Base-by-base conservation (phyloP, 2,113 vertebrate species). In the Origma solitaria region DNA sequence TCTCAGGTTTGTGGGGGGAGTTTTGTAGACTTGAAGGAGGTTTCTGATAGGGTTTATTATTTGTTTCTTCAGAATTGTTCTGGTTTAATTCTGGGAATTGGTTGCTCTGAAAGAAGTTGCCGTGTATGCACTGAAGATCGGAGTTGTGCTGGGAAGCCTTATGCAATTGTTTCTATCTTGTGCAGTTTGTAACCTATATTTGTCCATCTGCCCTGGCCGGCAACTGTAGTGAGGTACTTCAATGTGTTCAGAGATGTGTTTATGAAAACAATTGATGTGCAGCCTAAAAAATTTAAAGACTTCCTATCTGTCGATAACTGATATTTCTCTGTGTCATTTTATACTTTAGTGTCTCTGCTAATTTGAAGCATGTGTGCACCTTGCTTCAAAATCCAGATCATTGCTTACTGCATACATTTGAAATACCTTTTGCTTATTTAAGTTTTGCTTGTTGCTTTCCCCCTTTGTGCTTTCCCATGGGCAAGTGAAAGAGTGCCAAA, bases 101-200 rank as follows among this genome's bases (percentile, higher is more conserved):
- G 24, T 35, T 92, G 44, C 53, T 78, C 53, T 58, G 76, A 37
- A 65, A 9, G 54, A 96, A 95, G 78, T 73, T 93, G 44, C 87
- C 62, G 20, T 23, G 70, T n/a, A n/a, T 66, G 85, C 27, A 21
- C 72, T 50, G 13, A 12, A 68, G 87, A 57, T 15, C 38, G 13
- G 30, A 8, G 69, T 82, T 95, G 45, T 84, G 47, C 44, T 84
- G 56, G 75, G 61, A 92, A 91, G 65, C 64, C 4, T 79, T 86
- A 84, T 80, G n/a, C 86, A 95, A 92, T 86, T 93, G 84, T 81
- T 88, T 92, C 40, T 51, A 84, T 94, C 88, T 96, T 93, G 60
- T 85, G 62, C 79, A 80, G 92, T 90, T 97, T 93, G 71, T 85
- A 85, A 77, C 73, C 44, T 87, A 72, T 73, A 38, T 81, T 88